phyloP scores from a whole-genome alignment of 35 echinoderm and acorn worm genomes.

The Apostichopus japonicus region DNA sequence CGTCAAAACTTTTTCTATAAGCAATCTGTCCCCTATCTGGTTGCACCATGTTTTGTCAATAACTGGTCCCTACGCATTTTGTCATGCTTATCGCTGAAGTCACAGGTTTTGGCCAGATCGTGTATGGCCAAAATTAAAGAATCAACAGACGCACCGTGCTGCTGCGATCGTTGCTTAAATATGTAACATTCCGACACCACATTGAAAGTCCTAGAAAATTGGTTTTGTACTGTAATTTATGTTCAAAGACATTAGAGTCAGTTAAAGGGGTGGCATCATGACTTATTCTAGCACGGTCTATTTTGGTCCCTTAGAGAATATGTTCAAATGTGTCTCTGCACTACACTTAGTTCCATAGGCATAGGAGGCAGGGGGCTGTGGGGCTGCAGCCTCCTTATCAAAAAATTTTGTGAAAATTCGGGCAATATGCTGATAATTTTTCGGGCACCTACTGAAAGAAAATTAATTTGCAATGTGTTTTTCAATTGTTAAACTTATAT shows the following conservation, averaged over 20 bases:
- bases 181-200: constrained; percentile 66
- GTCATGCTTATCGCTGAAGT: constrained; percentile 47
- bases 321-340: too few relatives aligned
- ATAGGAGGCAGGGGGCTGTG: too few relatives aligned
- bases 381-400: too few relatives aligned
- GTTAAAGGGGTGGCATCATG: neutral
- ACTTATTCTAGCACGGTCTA: too few relatives aligned
- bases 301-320: neutral
- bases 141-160: constrained; percentile 53
- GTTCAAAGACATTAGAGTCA: neutral
- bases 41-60: neutral
- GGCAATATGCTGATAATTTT: too few relatives aligned
- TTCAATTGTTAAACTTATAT: too few relatives aligned
- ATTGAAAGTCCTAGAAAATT: constrained; percentile 55
- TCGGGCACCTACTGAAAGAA: too few relatives aligned
- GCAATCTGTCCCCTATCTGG: constrained; percentile 17
- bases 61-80: constrained; percentile 52
- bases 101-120: constrained; percentile 48
- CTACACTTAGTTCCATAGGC: too few relatives aligned
- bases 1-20: constrained; percentile 8
- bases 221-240: constrained; percentile 1
- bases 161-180: constrained; percentile 68
- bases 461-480: too few relatives aligned
- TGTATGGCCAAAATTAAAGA: constrained; percentile 41
- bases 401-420: too few relatives aligned